These are phyloP conservation scores for Aramus guarauna DNA, from an alignment of 2,113 vertebrate species.

Conservation along the genomic window DNA sequence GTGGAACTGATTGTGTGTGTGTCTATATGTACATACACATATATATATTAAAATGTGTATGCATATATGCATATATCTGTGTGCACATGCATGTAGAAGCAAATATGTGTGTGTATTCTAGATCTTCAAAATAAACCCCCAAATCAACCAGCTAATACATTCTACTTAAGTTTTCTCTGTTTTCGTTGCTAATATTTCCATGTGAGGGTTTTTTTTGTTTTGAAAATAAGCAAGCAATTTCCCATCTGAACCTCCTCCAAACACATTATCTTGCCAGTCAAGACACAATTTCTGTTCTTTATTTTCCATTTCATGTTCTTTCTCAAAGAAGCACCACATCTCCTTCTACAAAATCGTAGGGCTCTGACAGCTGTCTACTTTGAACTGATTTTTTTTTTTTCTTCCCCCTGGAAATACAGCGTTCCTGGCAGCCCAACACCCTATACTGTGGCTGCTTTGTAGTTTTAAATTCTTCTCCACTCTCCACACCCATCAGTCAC, in stretches of 20 bases:
- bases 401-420: not conserved
- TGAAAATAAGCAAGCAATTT: not conserved
- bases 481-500: not conserved
- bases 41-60: rapidly evolving
- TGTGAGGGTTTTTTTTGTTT: not conserved
- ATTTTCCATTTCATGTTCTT: not conserved
- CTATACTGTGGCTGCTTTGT: not conserved
- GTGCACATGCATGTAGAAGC: not conserved
- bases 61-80: not conserved
- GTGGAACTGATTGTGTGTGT: not conserved
- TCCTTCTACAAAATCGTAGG: not conserved
- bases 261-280: not conserved
- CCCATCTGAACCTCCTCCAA: not conserved
- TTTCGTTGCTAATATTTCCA: not conserved
- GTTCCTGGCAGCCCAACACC: not conserved
- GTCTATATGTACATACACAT: not conserved
- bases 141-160: not conserved
- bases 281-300: not conserved
- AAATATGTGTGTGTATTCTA: not conserved
- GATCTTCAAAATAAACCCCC: not conserved
- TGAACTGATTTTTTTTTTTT: not conserved
- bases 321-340: not conserved
- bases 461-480: not conserved
- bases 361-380: not conserved
- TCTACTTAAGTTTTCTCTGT: not conserved